phyloP scores from a whole-genome alignment of 2,888 invertebrate genomes.

The Coenonympha arcania region DNA sequence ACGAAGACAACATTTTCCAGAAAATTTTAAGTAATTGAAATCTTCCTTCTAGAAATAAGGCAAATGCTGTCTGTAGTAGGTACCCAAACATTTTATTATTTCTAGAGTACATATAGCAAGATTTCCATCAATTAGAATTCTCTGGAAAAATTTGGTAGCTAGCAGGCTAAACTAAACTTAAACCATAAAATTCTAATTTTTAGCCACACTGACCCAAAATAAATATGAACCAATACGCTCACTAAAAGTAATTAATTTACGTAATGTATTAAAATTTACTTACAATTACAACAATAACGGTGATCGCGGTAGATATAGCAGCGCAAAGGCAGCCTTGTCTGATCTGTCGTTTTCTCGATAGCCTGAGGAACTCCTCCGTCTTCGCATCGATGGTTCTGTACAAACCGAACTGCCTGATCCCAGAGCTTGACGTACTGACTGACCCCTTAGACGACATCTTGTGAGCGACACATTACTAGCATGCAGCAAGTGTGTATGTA shows the following conservation, averaged over 20 bases:
- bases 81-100: too few species aligned
- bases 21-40: too few species aligned
- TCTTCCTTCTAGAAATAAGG: too few species aligned
- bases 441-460: slow-evolving; percentile 59
- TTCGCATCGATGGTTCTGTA: slow-evolving; percentile 60
- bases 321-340: slow-evolving; percentile 65
- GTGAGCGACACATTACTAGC: slow-evolving; percentile 47
- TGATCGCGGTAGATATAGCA: slow-evolving; percentile 58
- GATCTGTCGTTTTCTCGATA: slow-evolving; percentile 59
- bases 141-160: too few species aligned
- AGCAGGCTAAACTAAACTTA: too few species aligned
- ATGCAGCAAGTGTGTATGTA: slow-evolving; percentile 7
- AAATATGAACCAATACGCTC: too few species aligned
- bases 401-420: slow-evolving; percentile 57
- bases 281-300: slow-evolving; percentile 64
- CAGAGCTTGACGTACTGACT: slow-evolving; percentile 41
- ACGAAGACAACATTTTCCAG: too few species aligned
- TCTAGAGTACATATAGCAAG: too few species aligned
- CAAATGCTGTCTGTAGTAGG: too few species aligned
- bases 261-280: slow-evolving; percentile 31
- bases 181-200: too few species aligned
- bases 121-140: too few species aligned
- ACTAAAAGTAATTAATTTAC: background rate
- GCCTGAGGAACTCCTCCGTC: slow-evolving; percentile 60
- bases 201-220: too few species aligned